phyloP scores from a whole-genome alignment of 2,888 invertebrate species.

The Clunio marinus region DNA sequence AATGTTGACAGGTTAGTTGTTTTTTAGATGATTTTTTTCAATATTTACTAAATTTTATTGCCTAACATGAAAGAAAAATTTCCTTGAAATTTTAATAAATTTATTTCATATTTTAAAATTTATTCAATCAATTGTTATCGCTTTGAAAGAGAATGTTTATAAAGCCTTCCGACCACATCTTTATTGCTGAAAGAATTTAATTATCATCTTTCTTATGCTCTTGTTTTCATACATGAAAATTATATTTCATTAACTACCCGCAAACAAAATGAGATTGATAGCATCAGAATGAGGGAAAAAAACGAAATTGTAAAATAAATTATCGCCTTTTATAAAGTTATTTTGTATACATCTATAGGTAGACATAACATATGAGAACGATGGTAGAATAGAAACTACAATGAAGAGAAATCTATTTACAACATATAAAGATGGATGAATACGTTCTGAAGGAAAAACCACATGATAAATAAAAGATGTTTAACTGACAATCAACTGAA shows the following conservation, averaged over 20 bases:
- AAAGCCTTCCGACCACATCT: background rate
- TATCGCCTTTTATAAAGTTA: background rate
- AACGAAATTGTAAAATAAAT: slow-evolving; percentile 16
- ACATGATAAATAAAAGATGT: slow-evolving; percentile 1
- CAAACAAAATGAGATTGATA: slow-evolving; percentile 20
- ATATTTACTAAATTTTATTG: no score
- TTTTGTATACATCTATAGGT: no score
- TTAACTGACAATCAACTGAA: slow-evolving; percentile 2
- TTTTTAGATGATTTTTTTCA: no score
- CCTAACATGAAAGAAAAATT: no score
- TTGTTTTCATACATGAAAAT: background rate
- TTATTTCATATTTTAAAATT: no score
- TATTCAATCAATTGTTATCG: background rate
- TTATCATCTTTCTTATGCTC: slow-evolving; percentile 11
- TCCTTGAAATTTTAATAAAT: background rate
- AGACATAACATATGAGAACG: background rate
- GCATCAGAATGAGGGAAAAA: background rate
- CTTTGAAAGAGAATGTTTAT: background rate
- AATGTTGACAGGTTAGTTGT: background rate
- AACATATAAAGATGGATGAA: slow-evolving; percentile 2
- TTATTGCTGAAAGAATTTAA: slow-evolving; percentile 16
- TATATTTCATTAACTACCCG: slow-evolving; percentile 21
- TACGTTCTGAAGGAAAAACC: background rate
- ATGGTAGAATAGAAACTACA: background rate
- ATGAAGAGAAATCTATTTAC: background rate